A percentile compares a stretch with the other conserved stretches of the same genome.
Evolutionary conservation across 2,797 vertebrate species (phyloP).

Genomic region (Microctenopoma stevenorrisi): DNA sequence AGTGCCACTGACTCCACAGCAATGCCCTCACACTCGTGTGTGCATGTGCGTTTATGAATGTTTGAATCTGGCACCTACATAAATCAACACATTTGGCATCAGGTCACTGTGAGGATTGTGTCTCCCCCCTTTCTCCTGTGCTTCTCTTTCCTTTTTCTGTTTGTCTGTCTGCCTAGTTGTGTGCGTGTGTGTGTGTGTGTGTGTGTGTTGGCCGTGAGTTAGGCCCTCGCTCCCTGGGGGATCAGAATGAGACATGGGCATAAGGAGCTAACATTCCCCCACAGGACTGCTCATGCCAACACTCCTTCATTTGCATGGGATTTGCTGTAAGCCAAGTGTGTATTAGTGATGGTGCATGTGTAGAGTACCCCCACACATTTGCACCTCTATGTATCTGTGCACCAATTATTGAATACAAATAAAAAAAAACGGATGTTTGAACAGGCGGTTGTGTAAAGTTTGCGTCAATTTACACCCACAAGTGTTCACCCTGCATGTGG

Average conservation of each 20-base stretch:
- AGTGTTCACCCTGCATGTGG: background rate
- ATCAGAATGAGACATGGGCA: slow-evolving; percentile 47
- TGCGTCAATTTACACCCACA: background rate
- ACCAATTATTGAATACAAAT: background rate
- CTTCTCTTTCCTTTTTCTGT: background rate
- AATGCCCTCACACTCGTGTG: background rate
- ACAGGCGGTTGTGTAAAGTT: background rate
- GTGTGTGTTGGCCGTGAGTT: slow-evolving; percentile 8
- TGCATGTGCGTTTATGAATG: slow-evolving; percentile 7
- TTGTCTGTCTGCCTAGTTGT: background rate
- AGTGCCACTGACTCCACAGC: slow-evolving; percentile 24
- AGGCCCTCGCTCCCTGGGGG: slow-evolving; percentile 28
- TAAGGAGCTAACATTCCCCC: slow-evolving; percentile 49
- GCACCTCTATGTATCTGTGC: background rate
- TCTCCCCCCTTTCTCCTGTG: background rate
- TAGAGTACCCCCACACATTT: background rate
- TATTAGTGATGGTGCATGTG: slow-evolving; percentile 9
- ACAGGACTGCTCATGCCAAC: slow-evolving; percentile 38
- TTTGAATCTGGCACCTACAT: slow-evolving; percentile 32
- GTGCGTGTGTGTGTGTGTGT: slow-evolving; percentile 8
- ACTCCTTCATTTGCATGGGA: slow-evolving; percentile 51
- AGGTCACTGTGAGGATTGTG: slow-evolving; percentile 30
- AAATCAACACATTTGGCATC: slow-evolving; percentile 50
- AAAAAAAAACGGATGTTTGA: background rate
- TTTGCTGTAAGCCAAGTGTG: slow-evolving; percentile 37